Evolutionary conservation across 2,113 vertebrate genomes (phyloP).

Genomic region (Meleagris gallopavo): DNA sequence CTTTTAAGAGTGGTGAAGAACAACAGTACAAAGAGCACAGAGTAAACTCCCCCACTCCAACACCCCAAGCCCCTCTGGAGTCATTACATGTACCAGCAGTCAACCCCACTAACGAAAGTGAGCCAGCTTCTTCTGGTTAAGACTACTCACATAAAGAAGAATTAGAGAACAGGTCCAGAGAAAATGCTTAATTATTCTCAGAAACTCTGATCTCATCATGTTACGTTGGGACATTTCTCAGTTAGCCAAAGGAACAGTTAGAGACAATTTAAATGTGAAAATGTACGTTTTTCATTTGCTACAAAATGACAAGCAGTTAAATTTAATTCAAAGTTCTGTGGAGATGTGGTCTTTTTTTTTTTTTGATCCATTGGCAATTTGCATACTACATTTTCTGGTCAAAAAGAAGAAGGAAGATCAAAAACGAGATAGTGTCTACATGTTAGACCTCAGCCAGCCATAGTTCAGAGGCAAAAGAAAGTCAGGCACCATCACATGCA

Average conservation of each 20-base stretch:
- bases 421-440: neutral
- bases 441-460: neutral
- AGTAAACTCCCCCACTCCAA: neutral
- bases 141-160: neutral
- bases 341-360: neutral
- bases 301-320: neutral
- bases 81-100: neutral
- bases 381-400: neutral
- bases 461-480: neutral
- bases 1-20: neutral
- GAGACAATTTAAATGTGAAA: neutral
- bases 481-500: fast-evolving
- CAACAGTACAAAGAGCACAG: neutral
- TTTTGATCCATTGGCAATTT: neutral
- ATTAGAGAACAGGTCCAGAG: neutral
- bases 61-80: neutral
- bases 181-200: neutral
- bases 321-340: neutral
- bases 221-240: neutral
- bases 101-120: neutral
- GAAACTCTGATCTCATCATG: neutral
- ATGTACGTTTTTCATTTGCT: neutral
- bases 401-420: neutral
- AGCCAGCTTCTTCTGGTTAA: neutral
- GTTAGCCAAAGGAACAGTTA: neutral